A percentile compares a stretch with the other conserved stretches of the same genome.
phyloP scores from a whole-genome alignment of 2,888 invertebrate genomes.

The Lasius platythorax region DNA sequence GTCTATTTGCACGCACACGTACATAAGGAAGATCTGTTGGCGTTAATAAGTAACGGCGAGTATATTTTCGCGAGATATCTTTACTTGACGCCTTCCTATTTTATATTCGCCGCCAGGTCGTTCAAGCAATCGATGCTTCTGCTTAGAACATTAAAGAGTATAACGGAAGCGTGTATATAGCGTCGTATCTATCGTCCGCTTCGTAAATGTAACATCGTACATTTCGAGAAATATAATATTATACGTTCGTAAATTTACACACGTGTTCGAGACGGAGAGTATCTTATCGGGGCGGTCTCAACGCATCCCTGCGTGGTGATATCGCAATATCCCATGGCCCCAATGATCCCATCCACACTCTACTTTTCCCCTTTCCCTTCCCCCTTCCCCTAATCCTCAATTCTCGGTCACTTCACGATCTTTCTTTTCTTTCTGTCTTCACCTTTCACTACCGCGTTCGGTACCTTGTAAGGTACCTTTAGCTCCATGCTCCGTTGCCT shows the following conservation, averaged over 20 bases:
- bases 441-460: conserved; percentile 61
- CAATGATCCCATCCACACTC: conserved; percentile 70
- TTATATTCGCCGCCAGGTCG: conserved; percentile 1
- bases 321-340: conserved; percentile 74
- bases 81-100: conserved; percentile 14
- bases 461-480: conserved; percentile 51
- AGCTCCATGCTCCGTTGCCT: conserved; percentile 69
- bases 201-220: conserved; percentile 31
- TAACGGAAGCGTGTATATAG: conserved; percentile 22
- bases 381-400: neutral
- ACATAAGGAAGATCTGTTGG: neutral
- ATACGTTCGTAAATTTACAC: conserved; percentile 54
- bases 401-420: neutral
- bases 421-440: conserved; percentile 47
- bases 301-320: conserved; percentile 70
- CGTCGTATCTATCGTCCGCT: conserved; percentile 41
- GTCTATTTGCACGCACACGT: neutral
- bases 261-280: conserved; percentile 70
- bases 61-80: conserved; percentile 34
- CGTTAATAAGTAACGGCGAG: conserved; percentile 36
- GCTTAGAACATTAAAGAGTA: conserved; percentile 11
- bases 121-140: neutral
- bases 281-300: conserved; percentile 72
- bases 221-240: conserved; percentile 4
- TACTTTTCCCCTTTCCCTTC: conserved; percentile 36